Base-by-base conservation (phyloP, 2,113 vertebrate species). In the Aldabrachelys gigantea region DNA sequence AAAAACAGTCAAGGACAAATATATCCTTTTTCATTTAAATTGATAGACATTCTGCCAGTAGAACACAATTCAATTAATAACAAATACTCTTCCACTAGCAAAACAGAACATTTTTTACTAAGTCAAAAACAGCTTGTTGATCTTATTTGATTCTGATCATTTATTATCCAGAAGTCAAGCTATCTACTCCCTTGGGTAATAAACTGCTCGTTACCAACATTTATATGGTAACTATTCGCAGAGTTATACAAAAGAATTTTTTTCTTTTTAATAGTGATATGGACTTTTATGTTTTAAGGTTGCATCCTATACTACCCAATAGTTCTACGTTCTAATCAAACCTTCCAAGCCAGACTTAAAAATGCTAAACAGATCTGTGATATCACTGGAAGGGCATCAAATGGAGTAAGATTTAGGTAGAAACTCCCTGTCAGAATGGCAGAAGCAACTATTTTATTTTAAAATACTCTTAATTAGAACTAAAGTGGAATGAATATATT, bases 1-100 rank as follows among this genome's bases (percentile, higher is more conserved):
- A 47, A 96, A 93, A 92, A 79, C 5, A 87, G 44, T 86, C 88
- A 93, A 92, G 50, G 21, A 96, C 72, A 86, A 88, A 4, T 13
- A 21, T 72, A 80, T 84, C 80, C 82, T 91, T 2, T 76, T 92
- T 84, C 1, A 31, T 89, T 91, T 92, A 78, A 88, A 85, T 82
- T 76, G 81, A 13, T 80, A 10, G 7, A 1, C 2, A 17, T 79
- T 87, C 41, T 86, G 9, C 86, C 56, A 9, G n/a, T 29, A 10
- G 7, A 1, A 49, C 88, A 19, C 47, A 93, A 62, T 14, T 78
- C 41, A 78, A 83, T 29, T 54, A 85, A 38, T 85, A 94, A 82
- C 8, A 80, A 65, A 72, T 6, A 22, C 1, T 27, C 27, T 92
- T 96, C 82, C 17, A 25, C 4, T 62, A 62, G 38, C 1, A 21